Base-by-base conservation (phyloP, 2,797 vertebrate species). In the Heteromormyrus szaboi region DNA sequence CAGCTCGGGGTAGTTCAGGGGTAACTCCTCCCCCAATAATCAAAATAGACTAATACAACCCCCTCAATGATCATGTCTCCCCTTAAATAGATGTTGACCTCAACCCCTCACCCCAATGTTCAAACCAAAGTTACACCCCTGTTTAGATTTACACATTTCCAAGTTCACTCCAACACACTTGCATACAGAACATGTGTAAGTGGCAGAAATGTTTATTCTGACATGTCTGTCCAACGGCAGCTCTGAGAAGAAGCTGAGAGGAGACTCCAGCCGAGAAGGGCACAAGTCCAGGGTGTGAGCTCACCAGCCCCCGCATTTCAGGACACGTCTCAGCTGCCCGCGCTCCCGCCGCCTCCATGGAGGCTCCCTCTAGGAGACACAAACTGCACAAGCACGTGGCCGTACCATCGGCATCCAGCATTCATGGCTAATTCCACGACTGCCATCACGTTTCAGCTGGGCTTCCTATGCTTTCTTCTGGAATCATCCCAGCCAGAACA, bases 301-400 rank as follows among this genome's bases (percentile, higher is more conserved):
- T 85, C 53, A 56, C 19, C 79, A 46, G n/a, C 86, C 68, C 86
- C 54, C 65, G 85, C 79, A 51, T 72, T 85, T 62, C 92, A 91
- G 91, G 89, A 81, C 84, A 81, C 84, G 19, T 83, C 19, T 25
- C 46, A 48, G 79, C 79, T 83, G 44, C 41, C 79, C 37, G 4
- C 79, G 2, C 79, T 44, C 79, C 79, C 79, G 6, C 79, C 41
- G 41, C 79, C 41, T 83, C 19, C 33, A 41, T 2, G 44, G 79
- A 48, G n/a, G 2, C 46, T 48, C 79, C 79, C 44, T 50, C 19
- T 48, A 48, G n/a, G 79, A 83, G 79, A 50, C 41, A 83, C 79
- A 83, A 12, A 48, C 79, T 46, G n/a, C n/a, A n/a, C 7, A 46
- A 83, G 79, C 79, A 83, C 46, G 79, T 25, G 79, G 2, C 37